Evolutionary conservation across 2,797 vertebrate species (phyloP), one percentile per base, ranked within the genome.

Genomic region (Thripadectes ignobilis): DNA sequence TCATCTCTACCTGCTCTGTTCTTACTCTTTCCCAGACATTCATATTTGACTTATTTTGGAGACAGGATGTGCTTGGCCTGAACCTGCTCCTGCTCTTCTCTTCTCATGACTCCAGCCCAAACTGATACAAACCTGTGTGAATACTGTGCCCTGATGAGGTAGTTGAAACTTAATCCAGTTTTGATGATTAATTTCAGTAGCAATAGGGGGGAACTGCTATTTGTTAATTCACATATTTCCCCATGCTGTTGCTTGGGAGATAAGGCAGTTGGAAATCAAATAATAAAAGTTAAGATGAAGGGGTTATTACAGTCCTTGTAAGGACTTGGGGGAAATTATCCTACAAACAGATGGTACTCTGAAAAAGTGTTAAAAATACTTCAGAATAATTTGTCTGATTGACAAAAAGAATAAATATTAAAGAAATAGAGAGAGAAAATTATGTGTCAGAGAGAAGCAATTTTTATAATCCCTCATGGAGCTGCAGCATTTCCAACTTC

Each of bases 241-340:
- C 78, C 0, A 3, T 7, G n/a, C 45, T 24, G 9, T 32, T 77
- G 20, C 61, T 89, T 83, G 4, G 0, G 69, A 88, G 62, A 73
- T 61, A 6, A 87, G 51, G 52, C 80, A 88, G 27, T 22, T 78
- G 57, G 65, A 86, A 94, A 95, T 78, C 63, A 92, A 91, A 91
- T 90, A 86, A 92, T 76, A 63, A 86, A 95, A 77, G 45, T 94
- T 92, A 86, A 73, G 65, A 49, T 10, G 54, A 94, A 78, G 38
- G 23, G 68, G 87, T 96, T 83, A 95, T 74, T 88, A 18, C 43
- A 88, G 27, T 20, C 76, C 85, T 93, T 92, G 71, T 91, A 86
- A 94, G 57, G 92, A 89, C 55, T 92, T 95, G 9, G 48, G 85
- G 76, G 45, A 92, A 96, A 96, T 93, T 63, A 94, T 62, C 86